A percentile compares a stretch with the other conserved stretches of the same genome.
Evolutionary conservation across 2,113 vertebrate genomes (phyloP).

Genomic region (Tragelaphus imberbis): DNA sequence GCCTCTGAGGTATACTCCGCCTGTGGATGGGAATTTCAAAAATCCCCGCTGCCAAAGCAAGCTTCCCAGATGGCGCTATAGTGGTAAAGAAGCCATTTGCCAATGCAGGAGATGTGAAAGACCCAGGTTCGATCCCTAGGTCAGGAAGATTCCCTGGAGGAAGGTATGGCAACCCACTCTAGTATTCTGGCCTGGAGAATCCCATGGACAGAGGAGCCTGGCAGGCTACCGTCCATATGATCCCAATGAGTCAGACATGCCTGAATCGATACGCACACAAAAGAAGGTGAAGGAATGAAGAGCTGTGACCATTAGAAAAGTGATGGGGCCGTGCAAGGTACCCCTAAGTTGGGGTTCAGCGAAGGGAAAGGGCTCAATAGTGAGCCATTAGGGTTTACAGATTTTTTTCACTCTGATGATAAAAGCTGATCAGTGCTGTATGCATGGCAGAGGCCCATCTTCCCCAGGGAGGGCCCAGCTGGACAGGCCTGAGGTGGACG

Average conservation of each 20-base stretch:
- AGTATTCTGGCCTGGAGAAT: not conserved
- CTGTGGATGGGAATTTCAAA: not conserved
- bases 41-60: not conserved
- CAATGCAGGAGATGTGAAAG: not conserved
- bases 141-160: not conserved
- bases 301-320: not conserved
- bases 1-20: accelerated
- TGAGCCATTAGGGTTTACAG: not conserved
- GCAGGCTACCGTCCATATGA: not conserved
- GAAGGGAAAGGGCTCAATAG: not conserved
- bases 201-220: not conserved
- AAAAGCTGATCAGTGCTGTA: not conserved
- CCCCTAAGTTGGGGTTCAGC: not conserved
- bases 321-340: not conserved
- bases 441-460: too few relatives aligned
- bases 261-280: not conserved
- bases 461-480: not conserved
- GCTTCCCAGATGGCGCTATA: not conserved
- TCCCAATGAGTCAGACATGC: not conserved
- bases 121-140: not conserved
- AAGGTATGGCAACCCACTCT: not conserved
- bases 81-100: not conserved
- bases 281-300: not conserved
- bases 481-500: not conserved
- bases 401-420: not conserved